A percentile compares a stretch with the other conserved stretches of the same genome.
These are phyloP conservation scores for Dolichomitus sp. DNA, from an alignment of 2,888 invertebrate species.

Conservation along the genomic window DNA sequence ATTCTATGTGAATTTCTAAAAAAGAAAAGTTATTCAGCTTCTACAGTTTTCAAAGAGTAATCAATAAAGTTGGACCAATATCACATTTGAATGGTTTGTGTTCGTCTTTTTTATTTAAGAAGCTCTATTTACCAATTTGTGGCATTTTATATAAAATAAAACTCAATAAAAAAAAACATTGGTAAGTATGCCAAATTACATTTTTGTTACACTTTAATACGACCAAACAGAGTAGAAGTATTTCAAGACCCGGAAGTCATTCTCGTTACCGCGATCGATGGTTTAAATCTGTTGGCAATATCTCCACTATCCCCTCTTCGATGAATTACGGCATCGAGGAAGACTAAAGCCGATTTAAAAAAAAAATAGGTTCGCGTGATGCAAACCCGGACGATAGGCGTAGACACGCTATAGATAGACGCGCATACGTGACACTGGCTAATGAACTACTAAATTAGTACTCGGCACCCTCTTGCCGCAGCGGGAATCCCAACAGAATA, in stretches of 20 bases:
- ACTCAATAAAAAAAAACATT: too few relatives aligned
- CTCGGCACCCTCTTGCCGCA: not conserved
- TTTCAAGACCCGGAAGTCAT: constrained; percentile 1
- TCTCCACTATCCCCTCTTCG: not conserved
- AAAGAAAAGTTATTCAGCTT: too few relatives aligned
- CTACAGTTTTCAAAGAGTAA: too few relatives aligned
- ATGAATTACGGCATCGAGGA: constrained; percentile 6
- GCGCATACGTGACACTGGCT: constrained; percentile 20
- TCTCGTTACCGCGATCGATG: constrained; percentile 8
- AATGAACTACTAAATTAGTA: constrained; percentile 45
- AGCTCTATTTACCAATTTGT: too few relatives aligned
- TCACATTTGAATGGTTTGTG: too few relatives aligned
- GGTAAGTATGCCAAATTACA: too few relatives aligned
- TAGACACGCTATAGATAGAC: constrained; percentile 6
- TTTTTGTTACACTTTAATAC: too few relatives aligned
- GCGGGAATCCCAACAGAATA: constrained; percentile 1
- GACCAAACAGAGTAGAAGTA: not conserved
- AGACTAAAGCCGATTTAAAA: constrained; percentile 18
- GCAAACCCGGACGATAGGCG: constrained; percentile 9
- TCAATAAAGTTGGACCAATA: too few relatives aligned
- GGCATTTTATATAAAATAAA: too few relatives aligned
- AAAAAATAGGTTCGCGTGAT: constrained; percentile 14
- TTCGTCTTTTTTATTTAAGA: too few relatives aligned
- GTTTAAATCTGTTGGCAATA: not conserved
- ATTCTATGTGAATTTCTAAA: too few relatives aligned